A percentile compares a stretch with the other conserved stretches of the same genome.
Conservation (phyloP, 2,888 invertebrate genomes). For the Rhopalosiphum nymphaeae region DNA sequence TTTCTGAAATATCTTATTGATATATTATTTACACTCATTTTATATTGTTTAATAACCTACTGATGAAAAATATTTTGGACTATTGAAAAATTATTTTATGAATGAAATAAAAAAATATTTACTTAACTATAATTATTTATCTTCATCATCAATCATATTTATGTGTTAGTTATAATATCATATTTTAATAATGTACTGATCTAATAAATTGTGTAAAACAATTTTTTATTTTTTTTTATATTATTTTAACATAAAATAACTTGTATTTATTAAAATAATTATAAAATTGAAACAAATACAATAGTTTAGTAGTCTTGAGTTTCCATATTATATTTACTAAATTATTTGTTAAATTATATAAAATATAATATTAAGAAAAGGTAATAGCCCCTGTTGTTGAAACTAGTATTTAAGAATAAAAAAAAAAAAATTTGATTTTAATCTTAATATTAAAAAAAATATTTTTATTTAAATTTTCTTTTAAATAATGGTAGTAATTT, state of each 20-base stretch:
- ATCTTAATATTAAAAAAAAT: not conserved
- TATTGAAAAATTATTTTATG: not conserved
- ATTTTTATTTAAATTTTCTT: not conserved
- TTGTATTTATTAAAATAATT: not conserved
- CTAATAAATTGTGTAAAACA: not conserved
- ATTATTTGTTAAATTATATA: too few relatives aligned
- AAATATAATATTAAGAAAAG: too few relatives aligned
- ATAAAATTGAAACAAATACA: not conserved
- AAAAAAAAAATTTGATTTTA: not conserved
- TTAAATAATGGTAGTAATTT: not conserved
- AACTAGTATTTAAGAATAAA: too few relatives aligned
- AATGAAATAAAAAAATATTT: not conserved
- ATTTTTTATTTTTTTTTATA: not conserved
- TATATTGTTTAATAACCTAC: not conserved
- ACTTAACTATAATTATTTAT: not conserved
- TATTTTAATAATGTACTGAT: not conserved
- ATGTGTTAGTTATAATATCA: not conserved
- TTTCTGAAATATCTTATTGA: not conserved
- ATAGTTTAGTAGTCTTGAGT: too few relatives aligned
- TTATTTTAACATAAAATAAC: not conserved
- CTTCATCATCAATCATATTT: not conserved
- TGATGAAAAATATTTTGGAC: not conserved
- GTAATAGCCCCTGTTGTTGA: too few relatives aligned
- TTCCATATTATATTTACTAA: too few relatives aligned
- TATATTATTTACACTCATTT: not conserved